A percentile compares a stretch with the other conserved stretches of the same genome.
Evolutionary conservation across 2,797 vertebrate species (phyloP).

Genomic region (Cebuella pygmaea): DNA sequence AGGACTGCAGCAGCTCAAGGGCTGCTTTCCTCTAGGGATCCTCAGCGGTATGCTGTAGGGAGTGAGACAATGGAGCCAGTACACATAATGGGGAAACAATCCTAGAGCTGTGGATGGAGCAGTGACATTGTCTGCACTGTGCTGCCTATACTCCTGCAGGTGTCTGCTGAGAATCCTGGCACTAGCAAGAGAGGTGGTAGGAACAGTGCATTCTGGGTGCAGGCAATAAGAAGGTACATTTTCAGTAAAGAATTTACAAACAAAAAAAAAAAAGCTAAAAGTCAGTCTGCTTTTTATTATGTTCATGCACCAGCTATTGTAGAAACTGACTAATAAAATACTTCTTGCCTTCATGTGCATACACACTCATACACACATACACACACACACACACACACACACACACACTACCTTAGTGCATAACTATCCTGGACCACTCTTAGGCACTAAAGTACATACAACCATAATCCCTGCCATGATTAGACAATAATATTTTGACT

Average conservation of each 20-base stretch:
- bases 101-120: too few species aligned
- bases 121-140: neutral
- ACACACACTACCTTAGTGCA: neutral
- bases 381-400: neutral
- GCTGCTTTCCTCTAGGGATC: neutral
- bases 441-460: neutral
- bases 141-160: neutral
- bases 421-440: neutral
- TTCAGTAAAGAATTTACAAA: neutral
- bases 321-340: neutral
- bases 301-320: neutral
- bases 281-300: neutral
- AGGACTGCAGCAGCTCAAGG: neutral
- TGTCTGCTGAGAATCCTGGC: neutral
- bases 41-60: neutral
- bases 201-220: too few species aligned
- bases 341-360: neutral
- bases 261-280: neutral
- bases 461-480: neutral
- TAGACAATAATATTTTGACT: neutral
- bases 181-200: neutral
- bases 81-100: neutral
- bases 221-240: neutral
- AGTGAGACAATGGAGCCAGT: rapidly evolving
- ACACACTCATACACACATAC: neutral